Base-by-base conservation (phyloP, 2,888 invertebrate genomes). In the Calephelis perditalis region DNA sequence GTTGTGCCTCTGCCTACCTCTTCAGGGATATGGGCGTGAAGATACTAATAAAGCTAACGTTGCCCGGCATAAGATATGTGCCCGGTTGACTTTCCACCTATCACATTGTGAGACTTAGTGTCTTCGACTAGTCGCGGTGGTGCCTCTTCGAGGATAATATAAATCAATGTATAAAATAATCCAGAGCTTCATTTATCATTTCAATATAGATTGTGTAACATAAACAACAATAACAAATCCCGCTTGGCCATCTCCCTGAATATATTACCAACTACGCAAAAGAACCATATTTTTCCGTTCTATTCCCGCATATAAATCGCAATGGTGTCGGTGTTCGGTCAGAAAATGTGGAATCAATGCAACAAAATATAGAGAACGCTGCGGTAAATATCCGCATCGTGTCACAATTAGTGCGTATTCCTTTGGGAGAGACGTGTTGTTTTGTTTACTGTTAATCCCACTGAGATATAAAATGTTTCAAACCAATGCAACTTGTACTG, bases 341-440 rank as follows among this genome's bases (percentile, higher is more conserved):
- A 46, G 52, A 47, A 66, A 71, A 75, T 73, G 71, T 70, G 70
- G 73, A 76, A 77, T 72, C 73, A 73, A 74, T 71, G 74, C 69
- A 70, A 76, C 76, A 78, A 76, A 81, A n/a, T n/a, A n/a, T 73
- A 73, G 71, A 71, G 72, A 73, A 72, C 66, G 68, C 66, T 67
- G 68, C 68, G 71, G 64, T 70, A 67, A 75, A 76, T 74, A 78
- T 77, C 72, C 68, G 71, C 70, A 67, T 67, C 72, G 71, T 70
- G 73, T 75, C 74, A 77, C 80, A 78, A 81, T 81, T 81, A 81
- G 74, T 69, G 65, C 59, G 67, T 63, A 60, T 70, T 78, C 75
- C 74, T 70, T 68, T 69, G 74, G 70, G 71, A 64, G 67, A 55
- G 62, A 67, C 70, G 65, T 68, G 59, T 72, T 75, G 70, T 71